Percentiles rank a stretch among this genome's conserved stretches.
Evolutionary conservation across 1,140 invertebrate genomes (phyloP).

Genomic region (Drosophila baimaii): DNA sequence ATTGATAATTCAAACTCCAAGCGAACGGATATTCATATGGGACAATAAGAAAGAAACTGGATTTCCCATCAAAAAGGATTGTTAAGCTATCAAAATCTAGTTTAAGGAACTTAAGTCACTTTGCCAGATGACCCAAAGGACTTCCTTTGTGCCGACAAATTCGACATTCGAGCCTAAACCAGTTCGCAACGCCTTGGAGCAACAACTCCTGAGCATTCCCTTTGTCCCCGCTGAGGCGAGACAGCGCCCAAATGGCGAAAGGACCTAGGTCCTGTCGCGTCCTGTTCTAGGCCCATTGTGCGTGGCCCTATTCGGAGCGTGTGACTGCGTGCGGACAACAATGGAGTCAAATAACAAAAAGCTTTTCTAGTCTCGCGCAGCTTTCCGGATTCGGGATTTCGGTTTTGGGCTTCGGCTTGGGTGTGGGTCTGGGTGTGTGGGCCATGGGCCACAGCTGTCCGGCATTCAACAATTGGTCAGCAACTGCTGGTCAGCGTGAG

Average conservation of each 20-base stretch:
- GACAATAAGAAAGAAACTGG: background rate
- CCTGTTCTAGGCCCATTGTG: slow-evolving; percentile 30
- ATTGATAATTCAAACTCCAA: background rate
- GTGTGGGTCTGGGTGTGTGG: background rate
- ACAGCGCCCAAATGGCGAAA: slow-evolving; percentile 24
- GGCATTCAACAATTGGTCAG: slow-evolving; percentile 47
- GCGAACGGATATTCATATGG: background rate
- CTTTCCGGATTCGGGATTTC: slow-evolving; percentile 35
- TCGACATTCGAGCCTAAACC: slow-evolving; percentile 8
- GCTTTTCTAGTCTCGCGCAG: slow-evolving; percentile 70
- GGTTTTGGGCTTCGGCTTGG: background rate
- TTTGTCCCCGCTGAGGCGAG: slow-evolving; percentile 19
- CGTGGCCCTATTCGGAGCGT: slow-evolving; percentile 18
- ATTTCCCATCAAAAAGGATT: background rate
- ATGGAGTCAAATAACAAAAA: slow-evolving; percentile 59
- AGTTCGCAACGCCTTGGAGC: slow-evolving; percentile 12
- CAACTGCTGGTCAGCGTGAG: slow-evolving; percentile 58
- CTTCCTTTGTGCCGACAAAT: background rate
- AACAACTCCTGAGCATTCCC: slow-evolving; percentile 4
- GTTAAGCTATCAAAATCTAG: slow-evolving; percentile 6
- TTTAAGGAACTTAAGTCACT: background rate
- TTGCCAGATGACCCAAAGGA: background rate
- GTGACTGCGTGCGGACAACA: slow-evolving; percentile 43
- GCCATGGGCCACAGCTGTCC: slow-evolving; percentile 36
- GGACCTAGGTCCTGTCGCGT: slow-evolving; percentile 6